Evolutionary conservation across 2,113 vertebrate genomes (phyloP).

Genomic region (Bagarius yarrelli): DNA sequence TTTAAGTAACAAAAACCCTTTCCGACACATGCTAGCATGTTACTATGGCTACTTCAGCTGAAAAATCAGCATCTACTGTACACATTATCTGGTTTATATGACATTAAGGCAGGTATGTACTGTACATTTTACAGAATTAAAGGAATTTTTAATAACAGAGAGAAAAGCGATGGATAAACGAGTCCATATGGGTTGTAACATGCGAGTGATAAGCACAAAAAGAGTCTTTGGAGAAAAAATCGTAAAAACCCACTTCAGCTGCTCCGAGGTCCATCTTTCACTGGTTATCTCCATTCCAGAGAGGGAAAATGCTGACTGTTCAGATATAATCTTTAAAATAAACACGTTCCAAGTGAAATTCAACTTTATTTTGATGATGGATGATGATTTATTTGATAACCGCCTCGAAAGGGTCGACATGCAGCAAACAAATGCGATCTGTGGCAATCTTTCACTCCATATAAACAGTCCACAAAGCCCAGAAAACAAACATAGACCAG

Average conservation of each 20-base stretch:
- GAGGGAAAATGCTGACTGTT: not conserved
- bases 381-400: conserved; percentile 35
- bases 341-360: conserved; percentile 5
- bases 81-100: conserved; percentile 17
- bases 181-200: conserved; percentile 3
- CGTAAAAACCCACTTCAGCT: not conserved
- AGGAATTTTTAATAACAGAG: not conserved
- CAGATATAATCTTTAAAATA: conserved; percentile 20
- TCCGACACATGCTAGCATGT: conserved; percentile 9
- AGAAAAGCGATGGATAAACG: not conserved
- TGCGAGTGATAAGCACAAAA: not conserved
- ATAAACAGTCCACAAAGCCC: too few relatives aligned
- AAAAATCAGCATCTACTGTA: not conserved
- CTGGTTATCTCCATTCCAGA: not conserved
- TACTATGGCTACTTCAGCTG: conserved; percentile 18
- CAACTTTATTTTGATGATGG: conserved; percentile 18
- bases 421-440: not conserved
- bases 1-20: conserved; percentile 9
- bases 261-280: conserved; percentile 8
- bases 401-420: conserved; percentile 14
- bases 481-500: conserved; percentile 37
- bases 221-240: not conserved
- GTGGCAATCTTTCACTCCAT: not conserved
- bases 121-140: conserved; percentile 57
- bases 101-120: conserved; percentile 55